These are phyloP conservation scores for Micrasema minimum DNA, from an alignment of 1,140 invertebrate species.

Conservation along the genomic window DNA sequence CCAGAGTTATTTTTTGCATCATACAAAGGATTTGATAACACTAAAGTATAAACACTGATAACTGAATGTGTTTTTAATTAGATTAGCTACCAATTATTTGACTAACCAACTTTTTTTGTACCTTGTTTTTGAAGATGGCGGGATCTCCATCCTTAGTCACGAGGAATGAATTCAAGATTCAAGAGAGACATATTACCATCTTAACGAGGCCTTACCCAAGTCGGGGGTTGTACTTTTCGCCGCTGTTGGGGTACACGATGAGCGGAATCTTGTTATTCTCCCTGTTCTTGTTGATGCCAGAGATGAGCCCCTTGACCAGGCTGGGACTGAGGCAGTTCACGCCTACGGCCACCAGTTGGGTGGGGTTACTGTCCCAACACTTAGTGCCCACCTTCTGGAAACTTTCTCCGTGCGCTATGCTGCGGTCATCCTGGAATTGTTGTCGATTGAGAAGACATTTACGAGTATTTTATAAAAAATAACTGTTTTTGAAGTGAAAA, in stretches of 20 bases:
- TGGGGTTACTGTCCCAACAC: conserved; percentile 72
- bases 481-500: too few relatives aligned
- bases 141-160: too few relatives aligned
- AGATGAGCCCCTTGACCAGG: conserved; percentile 69
- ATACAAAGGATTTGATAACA: too few relatives aligned
- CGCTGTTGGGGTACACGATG: conserved; percentile 84
- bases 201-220: conserved; percentile 64
- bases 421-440: conserved; percentile 71
- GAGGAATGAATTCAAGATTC: background rate
- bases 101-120: too few relatives aligned
- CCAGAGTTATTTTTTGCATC: too few relatives aligned
- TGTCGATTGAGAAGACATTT: background rate
- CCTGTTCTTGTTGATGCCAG: conserved; percentile 67
- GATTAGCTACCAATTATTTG: too few relatives aligned
- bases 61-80: too few relatives aligned
- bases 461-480: background rate
- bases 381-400: conserved; percentile 72
- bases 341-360: conserved; percentile 82
- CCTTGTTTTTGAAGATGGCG: too few relatives aligned
- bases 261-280: conserved; percentile 69
- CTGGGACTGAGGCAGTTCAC: conserved; percentile 82
- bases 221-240: conserved; percentile 74
- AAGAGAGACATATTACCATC: background rate
- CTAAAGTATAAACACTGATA: too few relatives aligned
- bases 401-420: conserved; percentile 79